Conservation (phyloP, 2,797 vertebrate species). For the Sebastes kiyomatsui region DNA sequence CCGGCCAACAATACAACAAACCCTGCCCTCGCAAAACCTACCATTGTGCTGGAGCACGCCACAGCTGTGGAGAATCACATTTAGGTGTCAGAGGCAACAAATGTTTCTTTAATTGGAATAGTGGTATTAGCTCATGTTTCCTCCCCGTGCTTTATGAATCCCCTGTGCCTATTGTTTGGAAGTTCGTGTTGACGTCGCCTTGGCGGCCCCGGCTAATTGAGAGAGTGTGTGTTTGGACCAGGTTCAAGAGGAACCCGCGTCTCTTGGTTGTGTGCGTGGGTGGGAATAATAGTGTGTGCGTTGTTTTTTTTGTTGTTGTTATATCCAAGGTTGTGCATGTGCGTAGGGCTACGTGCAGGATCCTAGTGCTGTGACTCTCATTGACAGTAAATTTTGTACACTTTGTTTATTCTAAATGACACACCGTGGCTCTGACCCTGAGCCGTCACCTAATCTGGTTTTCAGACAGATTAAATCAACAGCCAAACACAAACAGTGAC, state of each 20-base stretch:
- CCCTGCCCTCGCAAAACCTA: slow-evolving; percentile 67
- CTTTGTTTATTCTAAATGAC: slow-evolving; percentile 20
- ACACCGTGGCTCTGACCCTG: background rate
- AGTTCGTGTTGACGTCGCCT: slow-evolving; percentile 76
- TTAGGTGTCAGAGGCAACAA: slow-evolving; percentile 81
- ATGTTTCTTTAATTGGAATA: slow-evolving; percentile 84
- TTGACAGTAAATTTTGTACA: background rate
- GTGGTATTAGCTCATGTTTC: slow-evolving; percentile 82
- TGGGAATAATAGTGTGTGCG: slow-evolving; percentile 14
- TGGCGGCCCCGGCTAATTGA: slow-evolving; percentile 77
- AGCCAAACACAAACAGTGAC: slow-evolving; percentile 28
- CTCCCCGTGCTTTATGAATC: slow-evolving; percentile 78
- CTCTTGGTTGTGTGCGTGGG: slow-evolving; percentile 52
- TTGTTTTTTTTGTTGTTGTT: background rate
- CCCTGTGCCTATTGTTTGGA: slow-evolving; percentile 79
- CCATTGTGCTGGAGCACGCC: slow-evolving; percentile 75
- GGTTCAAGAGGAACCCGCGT: slow-evolving; percentile 72
- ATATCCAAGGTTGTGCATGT: slow-evolving; percentile 33
- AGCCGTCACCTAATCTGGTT: slow-evolving; percentile 32
- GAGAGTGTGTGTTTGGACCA: slow-evolving; percentile 76
- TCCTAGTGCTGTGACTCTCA: background rate
- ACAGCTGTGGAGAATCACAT: slow-evolving; percentile 78
- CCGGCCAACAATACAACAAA: slow-evolving; percentile 73
- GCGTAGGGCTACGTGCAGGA: slow-evolving; percentile 22
- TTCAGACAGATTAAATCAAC: slow-evolving; percentile 51